Evolutionary conservation across 2,113 vertebrate species (phyloP).

Genomic region (Nyctereutes procyonoides): DNA sequence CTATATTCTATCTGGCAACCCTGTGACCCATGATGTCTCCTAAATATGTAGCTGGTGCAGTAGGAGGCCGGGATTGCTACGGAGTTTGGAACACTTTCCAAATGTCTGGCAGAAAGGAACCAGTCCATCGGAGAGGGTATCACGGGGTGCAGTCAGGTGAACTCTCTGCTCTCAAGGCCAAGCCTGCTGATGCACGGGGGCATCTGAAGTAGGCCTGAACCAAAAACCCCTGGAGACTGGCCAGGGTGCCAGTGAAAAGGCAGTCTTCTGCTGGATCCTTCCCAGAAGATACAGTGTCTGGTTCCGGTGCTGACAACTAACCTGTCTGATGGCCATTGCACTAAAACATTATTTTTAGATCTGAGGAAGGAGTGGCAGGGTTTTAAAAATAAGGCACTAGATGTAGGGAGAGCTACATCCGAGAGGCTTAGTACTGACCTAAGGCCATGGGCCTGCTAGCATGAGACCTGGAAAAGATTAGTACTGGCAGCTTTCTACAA

Average conservation of each 20-base stretch:
- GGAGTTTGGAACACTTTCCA: slow-evolving; percentile 17
- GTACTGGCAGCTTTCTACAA: not conserved
- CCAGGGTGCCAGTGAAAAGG: not conserved
- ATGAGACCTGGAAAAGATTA: not conserved
- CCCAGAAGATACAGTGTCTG: slow-evolving; percentile 37
- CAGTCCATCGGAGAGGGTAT: not conserved
- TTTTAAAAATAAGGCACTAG: slow-evolving; percentile 63
- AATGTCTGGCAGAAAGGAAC: slow-evolving; percentile 51
- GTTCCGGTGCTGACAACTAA: slow-evolving; percentile 23
- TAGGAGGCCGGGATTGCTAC: not conserved
- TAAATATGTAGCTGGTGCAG: not conserved
- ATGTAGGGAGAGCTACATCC: not conserved
- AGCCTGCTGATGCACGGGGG: not conserved
- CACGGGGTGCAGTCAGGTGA: not conserved
- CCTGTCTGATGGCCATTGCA: not conserved
- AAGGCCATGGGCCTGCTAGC: not conserved
- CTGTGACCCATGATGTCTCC: not conserved
- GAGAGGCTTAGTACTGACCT: not conserved
- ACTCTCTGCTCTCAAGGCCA: not conserved
- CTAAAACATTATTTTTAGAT: slow-evolving; percentile 71
- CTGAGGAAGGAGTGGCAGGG: slow-evolving; percentile 19
- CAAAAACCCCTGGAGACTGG: not conserved
- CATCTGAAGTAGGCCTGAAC: slow-evolving; percentile 25
- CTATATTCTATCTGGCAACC: slow-evolving; percentile 4
- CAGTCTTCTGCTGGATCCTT: not conserved